These are phyloP conservation scores for Oreochromis niloticus DNA, from an alignment of 2,113 vertebrate species.

Conservation along the genomic window DNA sequence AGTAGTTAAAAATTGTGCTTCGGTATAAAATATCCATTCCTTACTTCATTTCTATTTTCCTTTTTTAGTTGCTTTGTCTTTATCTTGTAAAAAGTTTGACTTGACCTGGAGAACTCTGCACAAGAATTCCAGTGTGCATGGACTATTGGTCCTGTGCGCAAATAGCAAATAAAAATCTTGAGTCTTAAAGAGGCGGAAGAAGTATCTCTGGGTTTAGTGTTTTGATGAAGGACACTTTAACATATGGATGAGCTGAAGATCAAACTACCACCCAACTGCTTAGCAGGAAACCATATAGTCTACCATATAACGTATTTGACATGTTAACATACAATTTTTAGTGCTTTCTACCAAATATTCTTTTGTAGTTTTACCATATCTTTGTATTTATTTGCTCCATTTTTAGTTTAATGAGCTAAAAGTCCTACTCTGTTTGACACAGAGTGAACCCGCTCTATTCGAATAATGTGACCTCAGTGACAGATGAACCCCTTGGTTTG, in stretches of 20 bases:
- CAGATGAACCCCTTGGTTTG: not conserved
- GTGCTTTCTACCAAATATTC: not conserved
- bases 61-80: not conserved
- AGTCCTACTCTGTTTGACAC: not conserved
- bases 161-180: not conserved
- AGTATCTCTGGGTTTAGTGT: not conserved
- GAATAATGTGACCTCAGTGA: not conserved
- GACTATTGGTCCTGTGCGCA: not conserved
- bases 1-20: not conserved
- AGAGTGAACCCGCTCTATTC: not conserved
- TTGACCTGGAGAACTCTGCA: not conserved
- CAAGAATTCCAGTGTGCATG: not conserved
- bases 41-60: not conserved
- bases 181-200: not conserved
- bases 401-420: not conserved
- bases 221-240: not conserved
- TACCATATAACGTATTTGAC: not conserved
- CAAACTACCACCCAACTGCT: not conserved
- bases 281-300: not conserved
- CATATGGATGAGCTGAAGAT: not conserved
- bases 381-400: not conserved
- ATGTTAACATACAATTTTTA: not conserved
- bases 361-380: not conserved
- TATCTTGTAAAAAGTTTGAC: not conserved
- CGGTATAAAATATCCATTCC: not conserved